Evolutionary conservation across 1,140 invertebrate genomes (phyloP), one percentile per base, ranked within the genome.

Genomic region (Panulirus ornatus): DNA sequence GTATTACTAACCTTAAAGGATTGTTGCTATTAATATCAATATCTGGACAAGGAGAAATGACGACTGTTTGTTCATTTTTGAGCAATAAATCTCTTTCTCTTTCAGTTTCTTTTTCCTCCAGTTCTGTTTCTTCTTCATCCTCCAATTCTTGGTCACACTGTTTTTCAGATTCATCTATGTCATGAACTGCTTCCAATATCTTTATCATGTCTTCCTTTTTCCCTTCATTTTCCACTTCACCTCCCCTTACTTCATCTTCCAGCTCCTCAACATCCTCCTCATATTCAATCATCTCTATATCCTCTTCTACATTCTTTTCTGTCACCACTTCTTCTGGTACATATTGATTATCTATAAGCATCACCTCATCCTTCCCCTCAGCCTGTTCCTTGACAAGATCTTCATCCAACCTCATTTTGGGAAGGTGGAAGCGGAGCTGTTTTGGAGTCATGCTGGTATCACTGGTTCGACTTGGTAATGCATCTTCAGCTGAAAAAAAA

Each of bases 341-440:
- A 30, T 30, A 22, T 5, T 51, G 6, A 54, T 30, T 66, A 63
- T 38, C 81, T 8, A 22, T 19, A 42, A 71, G 5, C 14, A 42
- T 14, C 6, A 71, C 5, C 11, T 47, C 58, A 2, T 88, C 86
- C 2, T 78, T 47, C 22, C 78, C 34, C 38, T 38, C 16, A 36
- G 27, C 36, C 40, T 58, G 36, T 30, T 78, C 19, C 73, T 73
- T 82, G 14, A 36, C 47, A 27, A 51, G 27, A 54, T 88, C 42
- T 14, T 27, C 36, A 30, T 78, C 63, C 11, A 63, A 16, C 54
- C 34, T 36, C 19, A 34, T 40, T 40, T 83, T 89, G 47, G 88
- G 88, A 22, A 89, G 70, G 44, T 89, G 88, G 88, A 89, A 89
- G 1, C 88, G 79, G 51, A 89, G 47, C 42, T 89, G 88, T 70